phyloP scores from a whole-genome alignment of 2,888 invertebrate species.

The Troides helena region DNA sequence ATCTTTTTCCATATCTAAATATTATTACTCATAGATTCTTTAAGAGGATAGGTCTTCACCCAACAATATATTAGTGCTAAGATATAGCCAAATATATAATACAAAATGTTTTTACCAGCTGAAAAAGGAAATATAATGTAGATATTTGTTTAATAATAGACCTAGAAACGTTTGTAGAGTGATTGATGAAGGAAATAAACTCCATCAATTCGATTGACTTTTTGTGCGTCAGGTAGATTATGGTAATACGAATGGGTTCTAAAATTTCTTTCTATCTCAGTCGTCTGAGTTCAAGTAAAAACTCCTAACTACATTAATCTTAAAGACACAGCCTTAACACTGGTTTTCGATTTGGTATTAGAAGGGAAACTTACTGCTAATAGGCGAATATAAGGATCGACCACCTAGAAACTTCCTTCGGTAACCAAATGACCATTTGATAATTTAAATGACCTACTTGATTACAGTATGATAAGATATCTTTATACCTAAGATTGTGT shows the following conservation, averaged over 20 bases:
- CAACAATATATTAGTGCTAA: too few relatives aligned
- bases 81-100: too few relatives aligned
- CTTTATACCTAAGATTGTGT: too few relatives aligned
- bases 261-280: conserved; percentile 52
- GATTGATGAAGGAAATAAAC: conserved; percentile 19
- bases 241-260: conserved; percentile 32
- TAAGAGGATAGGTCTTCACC: too few relatives aligned
- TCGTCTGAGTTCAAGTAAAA: conserved; percentile 56
- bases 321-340: conserved; percentile 50
- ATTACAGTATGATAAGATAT: too few relatives aligned
- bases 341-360: conserved; percentile 33
- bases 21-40: too few relatives aligned
- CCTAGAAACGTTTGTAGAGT: conserved; percentile 11
- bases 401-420: too few relatives aligned
- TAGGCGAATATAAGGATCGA: not conserved
- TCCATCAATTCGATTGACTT: conserved; percentile 30
- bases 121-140: too few relatives aligned
- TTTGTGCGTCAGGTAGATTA: conserved; percentile 30
- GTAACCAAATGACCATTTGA: too few relatives aligned
- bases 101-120: not conserved
- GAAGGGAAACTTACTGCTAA: not conserved
- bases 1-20: too few relatives aligned
- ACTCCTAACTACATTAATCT: conserved; percentile 66
- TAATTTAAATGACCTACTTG: too few relatives aligned
- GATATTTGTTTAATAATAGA: conserved; percentile 1